Evolutionary conservation across 2,888 invertebrate species (phyloP), one percentile per base, ranked within the genome.

Genomic region (Spisula solida): DNA sequence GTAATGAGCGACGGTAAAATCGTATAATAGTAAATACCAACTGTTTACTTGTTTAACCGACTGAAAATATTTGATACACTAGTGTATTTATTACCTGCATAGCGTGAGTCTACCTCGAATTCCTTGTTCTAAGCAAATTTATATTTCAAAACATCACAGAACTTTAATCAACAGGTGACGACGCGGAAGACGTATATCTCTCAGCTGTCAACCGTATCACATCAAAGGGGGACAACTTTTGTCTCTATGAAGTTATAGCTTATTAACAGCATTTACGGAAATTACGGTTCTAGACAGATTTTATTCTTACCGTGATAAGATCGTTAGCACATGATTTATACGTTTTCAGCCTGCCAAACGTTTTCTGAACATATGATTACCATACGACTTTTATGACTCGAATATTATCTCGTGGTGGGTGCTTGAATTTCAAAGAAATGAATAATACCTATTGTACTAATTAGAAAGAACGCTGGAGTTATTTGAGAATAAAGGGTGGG

Each of bases 41-140:
- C 75, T 34, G 34, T 18, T 75, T 31, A 75, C 75, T 34, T 31
- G 75, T 34, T 75, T 18, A 75, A 16, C 14, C 75, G 31, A 34
- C 29, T 75, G 75, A 75, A 75, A 10, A 31, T 25, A 29, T 51
- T 25, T 80, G 10, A 25, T 20, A 47, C 14, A 80, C 80, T 4
- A 47, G 48, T 25, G 47, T 80, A 18, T 83, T 83, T 48, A 79
- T 56, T 85, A 79, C 85, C 79, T 55, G 31, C 51, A 85, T 31
- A 85, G 70, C 85, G 56, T 56, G 48, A 85, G n/a, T 75, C 20
- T 85, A 78, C 79, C 56, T 34, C 51, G 79, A 78, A 85, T 85
- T 56, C 85, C 66, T 75, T 83, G 18, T 83, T 75, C 70, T 29
- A 12, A 48, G 75, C 75, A 83, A 66, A 47, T 75, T 47, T 47